phyloP scores from a whole-genome alignment of 2,113 vertebrate species.

The Tapirus terrestris region DNA sequence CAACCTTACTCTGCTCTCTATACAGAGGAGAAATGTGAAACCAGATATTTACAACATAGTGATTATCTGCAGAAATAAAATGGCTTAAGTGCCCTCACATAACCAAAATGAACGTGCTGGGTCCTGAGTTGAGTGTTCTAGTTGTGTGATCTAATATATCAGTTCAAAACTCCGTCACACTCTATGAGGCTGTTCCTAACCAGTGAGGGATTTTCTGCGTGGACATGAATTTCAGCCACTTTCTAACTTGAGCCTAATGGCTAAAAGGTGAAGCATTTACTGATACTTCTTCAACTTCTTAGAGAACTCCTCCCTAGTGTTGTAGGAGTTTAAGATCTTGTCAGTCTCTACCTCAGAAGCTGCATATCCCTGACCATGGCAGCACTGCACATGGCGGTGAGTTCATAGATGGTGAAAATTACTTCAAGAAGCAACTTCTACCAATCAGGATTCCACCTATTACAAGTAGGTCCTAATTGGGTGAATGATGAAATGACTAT shows the following conservation, averaged over 20 bases:
- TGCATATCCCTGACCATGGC: background rate
- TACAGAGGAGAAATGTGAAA: background rate
- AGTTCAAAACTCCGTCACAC: background rate
- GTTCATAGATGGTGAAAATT: background rate
- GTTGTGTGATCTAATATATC: background rate
- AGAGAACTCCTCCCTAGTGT: background rate
- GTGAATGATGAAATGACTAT: background rate
- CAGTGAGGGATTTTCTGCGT: background rate
- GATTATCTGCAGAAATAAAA: slow-evolving; percentile 32
- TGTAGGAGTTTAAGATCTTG: background rate
- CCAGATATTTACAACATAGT: background rate
- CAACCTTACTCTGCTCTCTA: background rate
- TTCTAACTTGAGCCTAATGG: background rate
- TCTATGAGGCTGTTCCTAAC: background rate
- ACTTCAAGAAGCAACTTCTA: background rate
- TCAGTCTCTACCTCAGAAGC: background rate
- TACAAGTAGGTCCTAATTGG: background rate
- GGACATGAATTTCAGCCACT: background rate
- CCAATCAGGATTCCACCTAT: background rate
- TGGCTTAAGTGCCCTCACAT: background rate
- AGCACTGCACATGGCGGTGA: background rate
- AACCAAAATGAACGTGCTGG: background rate
- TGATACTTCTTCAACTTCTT: background rate
- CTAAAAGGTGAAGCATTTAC: background rate
- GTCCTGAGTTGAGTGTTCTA: background rate